Percentiles rank a stretch among this genome's conserved stretches.
These are phyloP conservation scores for Drosophila fungiperda DNA, from an alignment of 2,888 invertebrate species.

Conservation along the genomic window DNA sequence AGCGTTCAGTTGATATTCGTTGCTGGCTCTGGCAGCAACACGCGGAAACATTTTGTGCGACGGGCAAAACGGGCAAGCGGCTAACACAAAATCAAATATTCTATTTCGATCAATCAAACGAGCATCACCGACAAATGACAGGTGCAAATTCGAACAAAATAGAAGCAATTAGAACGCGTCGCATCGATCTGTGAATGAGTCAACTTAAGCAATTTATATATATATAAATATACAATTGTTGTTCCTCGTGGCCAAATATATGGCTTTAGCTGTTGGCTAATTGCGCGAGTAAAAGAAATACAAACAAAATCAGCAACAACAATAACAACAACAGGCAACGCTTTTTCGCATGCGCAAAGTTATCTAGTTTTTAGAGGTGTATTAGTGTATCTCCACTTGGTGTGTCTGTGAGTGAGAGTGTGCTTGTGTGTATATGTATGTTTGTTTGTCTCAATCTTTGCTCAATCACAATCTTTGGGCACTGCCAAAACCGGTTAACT, in stretches of 20 bases:
- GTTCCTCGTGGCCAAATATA: constrained; percentile 49
- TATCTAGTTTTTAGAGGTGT: constrained; percentile 52
- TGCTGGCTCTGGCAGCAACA: constrained; percentile 64
- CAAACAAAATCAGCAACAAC: constrained; percentile 11
- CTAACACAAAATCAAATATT: constrained; percentile 8
- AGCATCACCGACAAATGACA: constrained; percentile 17
- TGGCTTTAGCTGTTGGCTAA: constrained; percentile 61
- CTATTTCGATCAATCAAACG: constrained; percentile 2
- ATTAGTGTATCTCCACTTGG: constrained; percentile 28
- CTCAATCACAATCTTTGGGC: constrained; percentile 79
- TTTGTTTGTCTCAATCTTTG: constrained; percentile 71
- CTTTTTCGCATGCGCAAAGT: constrained; percentile 61
- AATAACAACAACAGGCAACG: constrained; percentile 30
- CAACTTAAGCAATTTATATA: constrained; percentile 37
- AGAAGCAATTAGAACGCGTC: constrained; percentile 40
- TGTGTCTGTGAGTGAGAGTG: constrained; percentile 5
- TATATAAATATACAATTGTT: constrained; percentile 3
- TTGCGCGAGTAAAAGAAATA: constrained; percentile 63
- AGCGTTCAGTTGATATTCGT: constrained; percentile 55
- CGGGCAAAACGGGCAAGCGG: constrained; percentile 20
- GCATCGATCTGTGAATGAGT: constrained; percentile 33
- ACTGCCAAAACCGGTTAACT: constrained; percentile 76
- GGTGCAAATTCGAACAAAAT: constrained; percentile 28
- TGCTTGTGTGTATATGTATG: constrained; percentile 21
- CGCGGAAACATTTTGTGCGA: constrained; percentile 57